Conservation (phyloP, 1,140 invertebrate genomes). For the Octopus bimaculoides region DNA sequence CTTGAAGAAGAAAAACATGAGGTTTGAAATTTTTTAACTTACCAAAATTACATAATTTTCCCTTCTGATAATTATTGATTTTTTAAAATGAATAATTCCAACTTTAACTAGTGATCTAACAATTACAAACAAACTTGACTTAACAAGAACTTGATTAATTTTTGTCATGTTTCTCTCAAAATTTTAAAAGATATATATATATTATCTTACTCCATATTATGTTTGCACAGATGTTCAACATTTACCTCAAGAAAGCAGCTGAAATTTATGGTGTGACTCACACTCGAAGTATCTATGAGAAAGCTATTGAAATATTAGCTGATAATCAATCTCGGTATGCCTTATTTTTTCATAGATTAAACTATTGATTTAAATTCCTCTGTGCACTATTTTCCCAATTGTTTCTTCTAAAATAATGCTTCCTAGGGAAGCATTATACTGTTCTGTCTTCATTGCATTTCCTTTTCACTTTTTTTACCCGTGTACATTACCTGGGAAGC, state of each 20-base stretch:
- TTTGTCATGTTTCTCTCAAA: no score
- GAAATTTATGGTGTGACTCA: constrained; percentile 97
- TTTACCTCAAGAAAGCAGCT: constrained; percentile 97
- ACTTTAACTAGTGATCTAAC: no score
- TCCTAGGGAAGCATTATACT: background rate
- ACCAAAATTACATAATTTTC: no score
- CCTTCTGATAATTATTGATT: no score
- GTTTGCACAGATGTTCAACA: constrained; percentile 84
- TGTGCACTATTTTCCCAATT: constrained; percentile 7
- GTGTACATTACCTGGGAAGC: no score
- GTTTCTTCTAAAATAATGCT: background rate
- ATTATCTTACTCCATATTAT: background rate
- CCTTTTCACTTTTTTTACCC: no score
- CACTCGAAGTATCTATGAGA: constrained; percentile 95
- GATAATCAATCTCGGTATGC: constrained; percentile 75
- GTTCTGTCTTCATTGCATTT: background rate
- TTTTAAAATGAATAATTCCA: no score
- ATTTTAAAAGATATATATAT: no score
- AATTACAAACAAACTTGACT: no score
- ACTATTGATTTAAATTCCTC: background rate
- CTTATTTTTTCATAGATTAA: background rate
- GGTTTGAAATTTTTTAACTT: constrained; percentile 53
- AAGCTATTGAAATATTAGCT: constrained; percentile 90
- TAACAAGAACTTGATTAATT: no score
- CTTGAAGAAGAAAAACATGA: constrained; percentile 91